These are phyloP conservation scores for Pleuronectes platessa DNA, from an alignment of 2,113 vertebrate species.

Conservation along the genomic window DNA sequence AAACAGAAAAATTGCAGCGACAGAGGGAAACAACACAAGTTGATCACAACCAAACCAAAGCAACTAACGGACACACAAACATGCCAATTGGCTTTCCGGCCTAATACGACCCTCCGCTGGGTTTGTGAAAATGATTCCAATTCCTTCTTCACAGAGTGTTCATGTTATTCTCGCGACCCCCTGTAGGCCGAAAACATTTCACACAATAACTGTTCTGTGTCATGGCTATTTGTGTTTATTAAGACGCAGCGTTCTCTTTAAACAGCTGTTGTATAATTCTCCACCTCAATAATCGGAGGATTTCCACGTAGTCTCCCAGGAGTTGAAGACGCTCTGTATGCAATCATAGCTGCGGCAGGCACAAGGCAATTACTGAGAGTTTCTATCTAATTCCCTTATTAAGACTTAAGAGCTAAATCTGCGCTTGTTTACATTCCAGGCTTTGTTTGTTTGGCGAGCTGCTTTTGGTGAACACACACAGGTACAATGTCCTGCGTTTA, in stretches of 20 bases:
- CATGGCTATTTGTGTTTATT: conserved; percentile 67
- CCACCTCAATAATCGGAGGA: conserved; percentile 74
- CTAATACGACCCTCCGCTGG: not conserved
- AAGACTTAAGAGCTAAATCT: conserved; percentile 52
- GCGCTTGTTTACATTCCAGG: conserved; percentile 43
- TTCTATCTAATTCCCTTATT: conserved; percentile 69
- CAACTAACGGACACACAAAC: not conserved
- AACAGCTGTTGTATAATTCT: conserved; percentile 77
- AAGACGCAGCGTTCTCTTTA: conserved; percentile 69
- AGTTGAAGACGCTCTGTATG: conserved; percentile 63
- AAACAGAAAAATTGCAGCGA: not conserved
- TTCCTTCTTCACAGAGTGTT: conserved; percentile 44
- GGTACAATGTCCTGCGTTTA: conserved; percentile 19
- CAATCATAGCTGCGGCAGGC: conserved; percentile 75
- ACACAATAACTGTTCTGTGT: conserved; percentile 59
- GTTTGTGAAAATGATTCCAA: conserved; percentile 19
- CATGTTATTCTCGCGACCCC: conserved; percentile 37
- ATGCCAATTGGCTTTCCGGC: not conserved
- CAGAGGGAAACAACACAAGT: too few species aligned
- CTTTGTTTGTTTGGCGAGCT: conserved; percentile 2
- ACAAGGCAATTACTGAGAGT: conserved; percentile 70
- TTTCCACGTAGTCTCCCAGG: conserved; percentile 72
- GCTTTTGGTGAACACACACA: conserved; percentile 22
- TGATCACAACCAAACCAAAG: not conserved
- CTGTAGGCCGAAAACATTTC: conserved; percentile 42